Percentiles rank a stretch among this genome's conserved stretches.
Evolutionary conservation across 2,797 vertebrate species (phyloP).

Genomic region (Cyprinodon diabolis): DNA sequence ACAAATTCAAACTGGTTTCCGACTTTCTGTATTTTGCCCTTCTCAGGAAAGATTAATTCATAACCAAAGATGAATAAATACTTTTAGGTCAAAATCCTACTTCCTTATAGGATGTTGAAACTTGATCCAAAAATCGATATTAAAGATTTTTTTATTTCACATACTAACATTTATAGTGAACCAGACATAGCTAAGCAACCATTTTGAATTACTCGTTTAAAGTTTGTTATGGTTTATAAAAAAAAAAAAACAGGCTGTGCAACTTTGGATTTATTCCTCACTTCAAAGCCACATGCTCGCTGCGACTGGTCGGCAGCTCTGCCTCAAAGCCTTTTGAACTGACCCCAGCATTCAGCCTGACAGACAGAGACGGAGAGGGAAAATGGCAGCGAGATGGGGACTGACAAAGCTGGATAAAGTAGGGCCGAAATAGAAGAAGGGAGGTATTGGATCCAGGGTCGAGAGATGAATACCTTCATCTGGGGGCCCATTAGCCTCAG

Average conservation of each 20-base stretch:
- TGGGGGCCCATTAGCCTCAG: constrained; percentile 50
- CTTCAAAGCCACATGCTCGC: constrained; percentile 69
- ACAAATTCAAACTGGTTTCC: too few species aligned
- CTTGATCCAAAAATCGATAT: too few species aligned
- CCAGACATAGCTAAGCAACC: constrained; percentile 3
- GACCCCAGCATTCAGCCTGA: constrained; percentile 67
- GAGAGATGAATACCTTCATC: constrained; percentile 57
- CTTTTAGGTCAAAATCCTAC: too few species aligned
- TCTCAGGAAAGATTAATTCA: too few species aligned
- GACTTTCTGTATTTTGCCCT: too few species aligned
- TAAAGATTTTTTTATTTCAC: too few species aligned
- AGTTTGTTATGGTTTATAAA: constrained; percentile 11
- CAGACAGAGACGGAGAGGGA: constrained; percentile 45
- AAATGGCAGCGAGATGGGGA: constrained; percentile 45
- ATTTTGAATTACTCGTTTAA: constrained; percentile 17
- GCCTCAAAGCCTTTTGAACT: constrained; percentile 70
- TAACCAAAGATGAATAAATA: too few species aligned
- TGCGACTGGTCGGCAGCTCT: constrained; percentile 52
- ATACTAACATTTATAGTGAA: constrained; percentile 6
- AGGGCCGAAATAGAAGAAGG: constrained; percentile 32
- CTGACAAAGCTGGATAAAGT: constrained; percentile 47
- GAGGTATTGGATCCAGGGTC: constrained; percentile 17
- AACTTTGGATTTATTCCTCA: constrained; percentile 59
- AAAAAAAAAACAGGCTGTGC: constrained; percentile 38
- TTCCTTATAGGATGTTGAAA: too few species aligned